These are phyloP conservation scores for Drosophila mettleri DNA, from an alignment of 2,888 invertebrate genomes.

Conservation along the genomic window DNA sequence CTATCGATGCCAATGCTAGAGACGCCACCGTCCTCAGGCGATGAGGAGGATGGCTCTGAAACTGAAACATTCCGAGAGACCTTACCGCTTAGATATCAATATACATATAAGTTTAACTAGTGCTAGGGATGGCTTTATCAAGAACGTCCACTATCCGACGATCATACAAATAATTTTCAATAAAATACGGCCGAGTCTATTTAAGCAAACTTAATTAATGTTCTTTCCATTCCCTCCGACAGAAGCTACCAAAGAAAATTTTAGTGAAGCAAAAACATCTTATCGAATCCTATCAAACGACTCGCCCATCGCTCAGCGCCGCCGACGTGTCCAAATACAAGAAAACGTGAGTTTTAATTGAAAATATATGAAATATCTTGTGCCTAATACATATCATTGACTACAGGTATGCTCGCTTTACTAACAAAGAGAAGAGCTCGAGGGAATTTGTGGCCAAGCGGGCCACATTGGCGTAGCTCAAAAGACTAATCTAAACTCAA, in stretches of 20 bases:
- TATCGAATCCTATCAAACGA: conserved; percentile 88
- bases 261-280: conserved; percentile 88
- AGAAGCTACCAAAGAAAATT: conserved; percentile 84
- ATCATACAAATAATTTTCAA: conserved; percentile 52
- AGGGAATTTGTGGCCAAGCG: conserved; percentile 86
- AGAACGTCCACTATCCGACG: conserved; percentile 47
- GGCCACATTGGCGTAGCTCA: conserved; percentile 87
- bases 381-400: conserved; percentile 1
- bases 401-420: conserved; percentile 87
- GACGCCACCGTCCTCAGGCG: conserved; percentile 94
- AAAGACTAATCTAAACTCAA: conserved; percentile 51
- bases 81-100: conserved; percentile 78
- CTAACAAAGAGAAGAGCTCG: conserved; percentile 86
- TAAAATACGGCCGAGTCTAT: conserved; percentile 30
- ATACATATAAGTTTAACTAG: conserved; percentile 83
- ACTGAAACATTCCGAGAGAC: conserved; percentile 78
- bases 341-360: conserved; percentile 88
- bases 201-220: conserved; percentile 23
- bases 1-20: conserved; percentile 93
- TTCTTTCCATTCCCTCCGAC: conserved; percentile 32
- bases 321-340: conserved; percentile 90
- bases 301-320: conserved; percentile 91
- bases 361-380: background rate
- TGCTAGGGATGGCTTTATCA: conserved; percentile 46
- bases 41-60: conserved; percentile 84